Conservation (phyloP, 1,140 invertebrate species). For the Brachionus sp. region DNA sequence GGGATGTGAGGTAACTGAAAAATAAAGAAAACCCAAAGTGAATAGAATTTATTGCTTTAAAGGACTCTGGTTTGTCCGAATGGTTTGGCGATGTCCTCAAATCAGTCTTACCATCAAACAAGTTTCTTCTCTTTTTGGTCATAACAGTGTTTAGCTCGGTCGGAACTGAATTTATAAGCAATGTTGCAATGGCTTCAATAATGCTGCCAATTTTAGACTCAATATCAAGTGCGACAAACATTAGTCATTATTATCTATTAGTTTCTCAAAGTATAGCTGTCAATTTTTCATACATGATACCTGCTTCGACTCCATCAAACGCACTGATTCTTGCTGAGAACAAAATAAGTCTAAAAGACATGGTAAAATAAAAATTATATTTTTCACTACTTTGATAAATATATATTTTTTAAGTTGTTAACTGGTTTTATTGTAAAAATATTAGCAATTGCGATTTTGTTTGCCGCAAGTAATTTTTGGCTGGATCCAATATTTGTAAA, state of each 20-base stretch:
- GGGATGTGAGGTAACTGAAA: conserved; percentile 47
- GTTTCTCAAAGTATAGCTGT: conserved; percentile 73
- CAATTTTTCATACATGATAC: conserved; percentile 72
- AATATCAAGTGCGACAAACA: conserved; percentile 56
- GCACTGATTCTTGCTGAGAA: conserved; percentile 74
- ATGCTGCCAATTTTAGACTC: conserved; percentile 59
- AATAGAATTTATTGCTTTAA: background rate
- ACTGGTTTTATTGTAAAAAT: background rate
- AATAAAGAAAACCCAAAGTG: background rate
- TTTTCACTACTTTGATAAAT: too few relatives aligned
- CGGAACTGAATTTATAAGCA: conserved; percentile 55
- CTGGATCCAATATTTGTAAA: background rate
- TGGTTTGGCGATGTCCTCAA: conserved; percentile 50
- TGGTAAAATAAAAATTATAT: too few relatives aligned
- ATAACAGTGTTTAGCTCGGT: conserved; percentile 44
- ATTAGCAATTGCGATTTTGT: background rate
- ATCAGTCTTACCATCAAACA: background rate
- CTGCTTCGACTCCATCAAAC: conserved; percentile 82
- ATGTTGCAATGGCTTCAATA: conserved; percentile 60
- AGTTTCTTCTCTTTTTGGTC: background rate
- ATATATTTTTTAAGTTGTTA: too few relatives aligned
- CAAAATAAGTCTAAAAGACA: background rate
- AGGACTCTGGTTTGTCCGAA: conserved; percentile 51
- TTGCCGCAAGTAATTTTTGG: background rate
- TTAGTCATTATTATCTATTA: conserved; percentile 80